A percentile compares a stretch with the other conserved stretches of the same genome.
These are phyloP conservation scores for Glyphotaelius pellucidus DNA, from an alignment of 2,888 invertebrate genomes.

Conservation along the genomic window DNA sequence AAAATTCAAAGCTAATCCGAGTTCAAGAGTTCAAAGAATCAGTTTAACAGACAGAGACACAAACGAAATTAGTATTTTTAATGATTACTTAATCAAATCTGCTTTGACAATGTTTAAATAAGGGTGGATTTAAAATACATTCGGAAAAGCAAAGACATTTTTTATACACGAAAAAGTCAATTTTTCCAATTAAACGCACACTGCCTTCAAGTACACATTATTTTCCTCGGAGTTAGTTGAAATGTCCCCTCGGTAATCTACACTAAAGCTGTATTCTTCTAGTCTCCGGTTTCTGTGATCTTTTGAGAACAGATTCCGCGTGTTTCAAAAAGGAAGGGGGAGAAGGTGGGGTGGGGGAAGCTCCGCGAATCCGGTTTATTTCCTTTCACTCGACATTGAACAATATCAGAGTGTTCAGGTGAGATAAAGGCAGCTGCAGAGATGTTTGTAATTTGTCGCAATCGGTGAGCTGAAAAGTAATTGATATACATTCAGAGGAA, in stretches of 20 bases:
- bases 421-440: slow-evolving; percentile 41
- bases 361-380: slow-evolving; percentile 5
- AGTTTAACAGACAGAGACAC: too few relatives aligned
- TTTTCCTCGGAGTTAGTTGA: background rate
- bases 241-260: background rate
- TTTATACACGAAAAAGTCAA: background rate
- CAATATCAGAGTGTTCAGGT: slow-evolving; percentile 45
- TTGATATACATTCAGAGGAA: background rate
- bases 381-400: slow-evolving; percentile 19
- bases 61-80: too few relatives aligned
- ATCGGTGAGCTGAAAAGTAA: slow-evolving; percentile 37
- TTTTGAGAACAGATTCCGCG: background rate
- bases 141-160: too few relatives aligned
- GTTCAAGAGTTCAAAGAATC: too few relatives aligned
- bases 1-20: too few relatives aligned
- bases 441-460: slow-evolving; percentile 35
- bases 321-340: background rate
- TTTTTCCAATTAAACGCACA: background rate
- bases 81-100: too few relatives aligned
- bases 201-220: background rate
- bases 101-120: too few relatives aligned
- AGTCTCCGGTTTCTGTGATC: background rate
- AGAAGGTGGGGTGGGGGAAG: background rate
- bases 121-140: too few relatives aligned
- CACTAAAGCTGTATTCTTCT: background rate